Evolutionary conservation across 2,113 vertebrate species (phyloP).

Genomic region (Machaerirhynchus nigripectus): DNA sequence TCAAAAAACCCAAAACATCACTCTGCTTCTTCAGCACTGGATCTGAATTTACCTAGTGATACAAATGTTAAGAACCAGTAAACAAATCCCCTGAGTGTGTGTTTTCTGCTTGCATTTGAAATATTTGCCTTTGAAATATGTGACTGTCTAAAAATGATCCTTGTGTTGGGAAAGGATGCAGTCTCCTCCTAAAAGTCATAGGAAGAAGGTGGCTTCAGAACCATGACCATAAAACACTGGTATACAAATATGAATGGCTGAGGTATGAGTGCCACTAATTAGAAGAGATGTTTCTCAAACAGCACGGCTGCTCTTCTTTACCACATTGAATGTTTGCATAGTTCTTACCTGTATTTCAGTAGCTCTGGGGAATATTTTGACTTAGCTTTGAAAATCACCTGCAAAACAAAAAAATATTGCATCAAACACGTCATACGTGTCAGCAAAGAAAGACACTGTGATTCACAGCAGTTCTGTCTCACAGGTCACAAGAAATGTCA

Average conservation of each 20-base stretch:
- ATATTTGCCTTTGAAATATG: not conserved
- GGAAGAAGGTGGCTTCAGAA: not conserved
- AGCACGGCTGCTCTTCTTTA: not conserved
- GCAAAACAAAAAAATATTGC: slow-evolving; percentile 43
- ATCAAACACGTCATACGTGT: not conserved
- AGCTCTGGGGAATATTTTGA: slow-evolving; percentile 91
- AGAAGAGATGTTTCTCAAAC: not conserved
- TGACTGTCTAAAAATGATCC: not conserved
- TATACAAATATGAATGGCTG: not conserved
- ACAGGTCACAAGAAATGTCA: not conserved
- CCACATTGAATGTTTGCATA: not conserved
- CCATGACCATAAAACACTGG: not conserved
- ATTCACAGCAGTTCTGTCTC: not conserved
- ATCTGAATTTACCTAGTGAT: not conserved
- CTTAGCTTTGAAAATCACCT: slow-evolving; percentile 96
- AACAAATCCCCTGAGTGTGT: not conserved
- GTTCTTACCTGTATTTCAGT: slow-evolving; percentile 86
- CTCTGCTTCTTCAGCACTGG: not conserved
- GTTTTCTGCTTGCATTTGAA: not conserved
- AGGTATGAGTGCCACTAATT: not conserved
- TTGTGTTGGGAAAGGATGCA: not conserved
- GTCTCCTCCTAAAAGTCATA: not conserved
- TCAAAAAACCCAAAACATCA: not conserved
- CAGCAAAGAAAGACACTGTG: not conserved
- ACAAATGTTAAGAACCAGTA: not conserved